Evolutionary conservation across 1,140 invertebrate species (phyloP).

Genomic region (Mamestra configurata): DNA sequence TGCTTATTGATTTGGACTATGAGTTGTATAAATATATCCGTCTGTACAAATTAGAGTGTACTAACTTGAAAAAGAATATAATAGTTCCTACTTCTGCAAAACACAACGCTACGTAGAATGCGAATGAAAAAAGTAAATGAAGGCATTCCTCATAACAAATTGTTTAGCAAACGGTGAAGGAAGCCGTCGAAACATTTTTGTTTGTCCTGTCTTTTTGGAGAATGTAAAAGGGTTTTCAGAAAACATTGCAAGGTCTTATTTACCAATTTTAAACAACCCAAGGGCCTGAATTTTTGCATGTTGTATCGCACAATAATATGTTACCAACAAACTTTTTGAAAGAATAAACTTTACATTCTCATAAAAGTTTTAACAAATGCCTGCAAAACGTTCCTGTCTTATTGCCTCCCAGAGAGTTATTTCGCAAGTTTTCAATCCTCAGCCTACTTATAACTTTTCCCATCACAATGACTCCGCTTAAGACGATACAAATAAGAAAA

Average conservation of each 20-base stretch:
- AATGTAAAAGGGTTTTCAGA: not conserved
- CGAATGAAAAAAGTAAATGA: too few relatives aligned
- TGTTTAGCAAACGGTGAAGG: too few relatives aligned
- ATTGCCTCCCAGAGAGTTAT: constrained; percentile 67
- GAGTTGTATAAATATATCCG: too few relatives aligned
- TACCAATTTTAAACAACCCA: not conserved
- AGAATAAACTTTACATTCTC: constrained; percentile 56
- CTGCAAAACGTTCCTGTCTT: constrained; percentile 65
- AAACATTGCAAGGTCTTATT: not conserved
- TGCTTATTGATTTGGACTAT: too few relatives aligned
- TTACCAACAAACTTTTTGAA: constrained; percentile 40
- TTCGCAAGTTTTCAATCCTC: constrained; percentile 74
- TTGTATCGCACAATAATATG: constrained; percentile 21
- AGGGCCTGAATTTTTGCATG: constrained; percentile 5
- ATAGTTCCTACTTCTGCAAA: too few relatives aligned
- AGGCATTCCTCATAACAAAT: too few relatives aligned
- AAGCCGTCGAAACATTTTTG: too few relatives aligned
- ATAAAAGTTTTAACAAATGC: constrained; percentile 68
- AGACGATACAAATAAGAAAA: constrained; percentile 72
- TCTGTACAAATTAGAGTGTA: too few relatives aligned
- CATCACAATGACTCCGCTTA: constrained; percentile 70
- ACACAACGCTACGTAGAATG: too few relatives aligned
- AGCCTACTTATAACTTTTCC: constrained; percentile 73
- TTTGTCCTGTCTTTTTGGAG: too few relatives aligned
- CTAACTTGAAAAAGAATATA: too few relatives aligned